Base-by-base conservation (phyloP, 1,140 invertebrate genomes). In the Trigoniulus corallinus region DNA sequence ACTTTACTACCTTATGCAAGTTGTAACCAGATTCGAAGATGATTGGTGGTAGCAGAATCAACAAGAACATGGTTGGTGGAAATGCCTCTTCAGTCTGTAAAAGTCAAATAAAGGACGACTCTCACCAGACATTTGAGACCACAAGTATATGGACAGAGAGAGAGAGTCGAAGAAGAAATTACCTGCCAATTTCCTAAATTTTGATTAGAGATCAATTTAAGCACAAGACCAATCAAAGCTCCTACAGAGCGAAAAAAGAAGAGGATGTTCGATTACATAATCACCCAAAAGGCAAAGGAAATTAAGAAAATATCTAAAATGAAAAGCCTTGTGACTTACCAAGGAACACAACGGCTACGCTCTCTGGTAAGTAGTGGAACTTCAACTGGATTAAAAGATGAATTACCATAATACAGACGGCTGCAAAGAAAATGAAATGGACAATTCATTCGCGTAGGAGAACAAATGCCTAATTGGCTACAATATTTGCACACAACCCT, bases 1-100 rank as follows among this genome's bases (percentile, higher is more conserved):
- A 15, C 15, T 20, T 44, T 29, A 37, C 52, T 62, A 74, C 92
- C 68, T 97, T 97, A 61, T 97, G 93, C 44, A 98, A 74, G 77
- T 97, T 97, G 63, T 97, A 98, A 2, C 94, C 94, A 2, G 91
- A 95, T 70, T 98, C 94, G 74, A 97, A 97, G 57, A 98, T 97
- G 42, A 98, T 98, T 1, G 94, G 94, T 3, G 94, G 94, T n/a
- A 98, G 64, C 1, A 98, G 72, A 1, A 98, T 84, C 42, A 98
- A 72, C 60, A 98, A 98, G 64, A 98, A 98, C 10, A 91, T 86
- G 44, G 91, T 98, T 0, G 93, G 93, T 13, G 88, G 91, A 61
- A 98, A 94, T 0, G 91, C 86, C 70, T 97, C 93, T 67, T 96
- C 91, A 68, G 91, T 92, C 62, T 75, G 63, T 40, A 63, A n/a